Evolutionary conservation across 53 echinoderm and acorn worm species (phyloP), one percentile per base, ranked within the genome.

Genomic region (Paelopatides confundens): DNA sequence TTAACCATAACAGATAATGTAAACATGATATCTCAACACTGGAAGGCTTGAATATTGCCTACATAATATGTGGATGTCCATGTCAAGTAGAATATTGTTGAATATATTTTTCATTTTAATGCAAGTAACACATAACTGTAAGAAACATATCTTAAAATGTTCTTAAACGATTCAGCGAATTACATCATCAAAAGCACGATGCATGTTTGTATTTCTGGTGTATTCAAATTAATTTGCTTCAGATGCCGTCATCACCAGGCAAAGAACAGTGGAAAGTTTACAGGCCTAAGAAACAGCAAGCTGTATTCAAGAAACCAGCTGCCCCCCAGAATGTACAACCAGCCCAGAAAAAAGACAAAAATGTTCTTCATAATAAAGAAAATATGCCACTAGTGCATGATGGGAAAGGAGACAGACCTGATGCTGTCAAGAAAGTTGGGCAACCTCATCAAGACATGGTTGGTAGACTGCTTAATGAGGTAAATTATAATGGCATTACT

Each of bases 271-370:
- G 32, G 28, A 90, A 53, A 77, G 78, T 77, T 2, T 47, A 48
- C 43, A 28, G 47, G 9, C 86, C 86, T 3, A 29, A 76, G 36
- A 86, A 86, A 52, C 85, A 90, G 51, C 69, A 18, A 35, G 78
- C 33, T 33, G 36, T 74, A 3, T 74, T 74, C 88, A 43, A 76
- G 32, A 63, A 70, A 21, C 81, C 81, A 34, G 54, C 81, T 17
- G 89, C 39, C 21, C 36, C 49, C 31, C 46, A 29, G 11, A 46
- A 38, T 49, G 77, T 54, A 23, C 66, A 86, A 14, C 69, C 85
- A 52, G 53, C 65, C 24, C 47, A 68, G 77, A 77, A 51, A 36
- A 78, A 77, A 52, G 66, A 78, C 66, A 90, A 26, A 46, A 66
- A 39, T 4, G n/a, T 74, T 6, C 8, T 74, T 38, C 47, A 65